These are phyloP conservation scores for Eudasyphora cyanicolor DNA, from an alignment of 2,888 invertebrate genomes.

Conservation along the genomic window DNA sequence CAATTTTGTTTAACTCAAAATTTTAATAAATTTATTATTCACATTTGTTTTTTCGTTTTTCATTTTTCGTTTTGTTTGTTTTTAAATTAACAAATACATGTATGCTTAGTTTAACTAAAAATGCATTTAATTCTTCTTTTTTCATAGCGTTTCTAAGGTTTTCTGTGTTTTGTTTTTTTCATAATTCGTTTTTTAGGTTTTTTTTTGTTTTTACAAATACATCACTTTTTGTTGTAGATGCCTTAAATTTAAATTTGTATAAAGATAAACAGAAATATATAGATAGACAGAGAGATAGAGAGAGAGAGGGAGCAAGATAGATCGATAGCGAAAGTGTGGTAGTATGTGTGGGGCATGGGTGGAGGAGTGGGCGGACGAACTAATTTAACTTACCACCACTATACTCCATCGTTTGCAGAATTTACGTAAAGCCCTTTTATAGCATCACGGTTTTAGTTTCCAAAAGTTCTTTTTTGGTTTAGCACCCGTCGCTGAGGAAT, in stretches of 20 bases:
- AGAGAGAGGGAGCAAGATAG: neutral
- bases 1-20: constrained; percentile 66
- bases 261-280: neutral
- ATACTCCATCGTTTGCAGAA: constrained; percentile 76
- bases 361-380: neutral
- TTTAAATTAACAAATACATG: constrained; percentile 65
- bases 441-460: constrained; percentile 80
- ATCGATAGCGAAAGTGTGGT: neutral
- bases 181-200: neutral
- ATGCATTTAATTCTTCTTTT: constrained; percentile 56
- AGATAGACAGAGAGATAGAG: constrained; percentile 3
- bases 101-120: constrained; percentile 66
- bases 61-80: constrained; percentile 45
- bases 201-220: constrained; percentile 58
- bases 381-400: constrained; percentile 77
- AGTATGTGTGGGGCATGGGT: neutral
- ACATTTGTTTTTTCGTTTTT: constrained; percentile 55
- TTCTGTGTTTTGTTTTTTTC: constrained; percentile 20
- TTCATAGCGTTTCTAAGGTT: constrained; percentile 26
- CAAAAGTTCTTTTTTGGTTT: constrained; percentile 80
- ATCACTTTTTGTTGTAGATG: constrained; percentile 64
- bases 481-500: constrained; percentile 73
- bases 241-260: constrained; percentile 48
- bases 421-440: constrained; percentile 75
- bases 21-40: constrained; percentile 66